phyloP scores from a whole-genome alignment of 2,113 vertebrate species.

The Chlorocebus sabaeus region DNA sequence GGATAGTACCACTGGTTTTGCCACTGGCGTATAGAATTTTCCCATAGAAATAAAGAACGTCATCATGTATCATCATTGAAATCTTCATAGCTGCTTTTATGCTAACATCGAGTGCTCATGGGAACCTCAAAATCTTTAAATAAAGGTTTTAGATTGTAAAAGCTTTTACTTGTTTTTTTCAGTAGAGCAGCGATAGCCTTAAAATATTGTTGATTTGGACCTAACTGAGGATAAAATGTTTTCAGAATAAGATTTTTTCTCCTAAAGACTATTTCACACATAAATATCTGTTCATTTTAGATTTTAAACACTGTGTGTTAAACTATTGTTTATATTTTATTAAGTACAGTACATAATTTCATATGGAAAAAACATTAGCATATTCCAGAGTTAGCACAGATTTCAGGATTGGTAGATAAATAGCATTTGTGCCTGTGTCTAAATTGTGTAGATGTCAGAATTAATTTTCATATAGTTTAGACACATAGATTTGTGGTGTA shows the following conservation, averaged over 20 bases:
- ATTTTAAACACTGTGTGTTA: not conserved
- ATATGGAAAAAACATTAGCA: not conserved
- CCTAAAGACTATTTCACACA: not conserved
- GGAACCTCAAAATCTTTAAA: not conserved
- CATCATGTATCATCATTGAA: not conserved
- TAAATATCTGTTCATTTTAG: not conserved
- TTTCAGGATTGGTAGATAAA: constrained; percentile 3
- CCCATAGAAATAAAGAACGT: not conserved
- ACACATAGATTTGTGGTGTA: not conserved
- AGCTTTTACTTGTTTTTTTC: not conserved
- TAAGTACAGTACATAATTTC: not conserved
- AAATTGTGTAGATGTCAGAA: not conserved
- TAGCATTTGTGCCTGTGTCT: constrained; percentile 6
- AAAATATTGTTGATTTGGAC: constrained; percentile 4
- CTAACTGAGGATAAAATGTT: not conserved
- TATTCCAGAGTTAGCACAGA: not conserved
- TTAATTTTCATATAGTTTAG: not conserved
- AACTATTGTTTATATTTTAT: not conserved
- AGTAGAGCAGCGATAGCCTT: not conserved
- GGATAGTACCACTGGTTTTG: not conserved
- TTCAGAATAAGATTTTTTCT: constrained; percentile 22
- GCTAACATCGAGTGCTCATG: not conserved
- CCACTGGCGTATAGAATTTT: not conserved
- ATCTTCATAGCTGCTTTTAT: not conserved
- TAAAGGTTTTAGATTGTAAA: not conserved